Percentiles rank a stretch among this genome's conserved stretches.
Conservation (phyloP, 2,797 vertebrate genomes). For the Smutsia temminckii region DNA sequence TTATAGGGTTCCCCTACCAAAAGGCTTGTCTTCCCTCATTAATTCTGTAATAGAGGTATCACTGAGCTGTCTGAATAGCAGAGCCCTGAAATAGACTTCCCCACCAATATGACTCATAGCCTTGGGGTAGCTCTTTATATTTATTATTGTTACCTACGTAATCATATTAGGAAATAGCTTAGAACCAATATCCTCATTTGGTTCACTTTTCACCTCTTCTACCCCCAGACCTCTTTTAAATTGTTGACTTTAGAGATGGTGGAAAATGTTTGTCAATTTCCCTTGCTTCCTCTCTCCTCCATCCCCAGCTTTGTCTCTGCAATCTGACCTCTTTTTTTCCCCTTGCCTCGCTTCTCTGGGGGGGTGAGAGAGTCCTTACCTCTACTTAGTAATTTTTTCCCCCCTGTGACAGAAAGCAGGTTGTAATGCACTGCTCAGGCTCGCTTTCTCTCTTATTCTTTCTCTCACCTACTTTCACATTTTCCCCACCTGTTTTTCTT, state of each 20-base stretch:
- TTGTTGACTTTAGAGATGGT: constrained; percentile 38
- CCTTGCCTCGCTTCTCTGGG: neutral
- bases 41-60: neutral
- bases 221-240: constrained; percentile 48
- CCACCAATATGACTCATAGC: neutral
- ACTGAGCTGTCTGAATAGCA: neutral
- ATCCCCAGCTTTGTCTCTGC: neutral
- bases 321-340: neutral
- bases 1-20: neutral
- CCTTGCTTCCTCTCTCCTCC: constrained; percentile 10
- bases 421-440: neutral
- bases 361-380: neutral
- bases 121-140: neutral
- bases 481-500: constrained; percentile 62
- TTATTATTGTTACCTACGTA: neutral
- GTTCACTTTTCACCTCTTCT: neutral
- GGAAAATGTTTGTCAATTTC: neutral
- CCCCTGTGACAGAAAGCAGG: neutral
- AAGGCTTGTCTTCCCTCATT: constrained; percentile 4
- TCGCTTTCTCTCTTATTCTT: neutral
- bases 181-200: neutral
- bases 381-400: neutral
- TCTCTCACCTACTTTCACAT: constrained; percentile 47
- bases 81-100: neutral
- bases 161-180: neutral